Evolutionary conservation across 2,113 vertebrate genomes (phyloP).

Genomic region (Gobiocypris rarus): DNA sequence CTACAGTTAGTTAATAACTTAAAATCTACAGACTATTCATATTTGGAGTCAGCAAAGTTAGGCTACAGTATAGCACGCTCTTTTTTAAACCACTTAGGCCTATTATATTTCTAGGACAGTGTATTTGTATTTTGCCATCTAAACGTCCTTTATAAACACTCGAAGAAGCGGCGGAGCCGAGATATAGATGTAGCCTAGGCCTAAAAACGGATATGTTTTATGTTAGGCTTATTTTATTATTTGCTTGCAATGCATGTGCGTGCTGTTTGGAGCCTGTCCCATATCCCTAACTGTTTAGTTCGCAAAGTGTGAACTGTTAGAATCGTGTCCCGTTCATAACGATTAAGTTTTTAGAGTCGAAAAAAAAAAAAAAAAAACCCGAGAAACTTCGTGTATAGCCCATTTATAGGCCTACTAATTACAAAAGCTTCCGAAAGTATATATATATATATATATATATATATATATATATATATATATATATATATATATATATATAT

Average conservation of each 20-base stretch:
- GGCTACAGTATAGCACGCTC: fast-evolving
- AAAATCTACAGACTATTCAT: neutral
- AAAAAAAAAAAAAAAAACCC: too few species aligned
- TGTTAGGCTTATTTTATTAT: neutral
- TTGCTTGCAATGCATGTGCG: neutral
- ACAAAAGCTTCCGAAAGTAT: neutral
- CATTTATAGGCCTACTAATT: neutral
- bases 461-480: too few species aligned
- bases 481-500: too few species aligned
- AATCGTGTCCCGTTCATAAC: neutral
- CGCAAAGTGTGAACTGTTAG: too few species aligned
- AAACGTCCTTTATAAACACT: neutral
- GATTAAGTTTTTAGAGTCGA: neutral
- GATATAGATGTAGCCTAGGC: neutral
- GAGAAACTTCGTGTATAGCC: neutral
- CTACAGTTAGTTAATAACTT: neutral
- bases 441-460: too few species aligned
- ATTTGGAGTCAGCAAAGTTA: neutral
- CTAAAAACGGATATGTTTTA: neutral
- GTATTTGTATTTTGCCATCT: neutral
- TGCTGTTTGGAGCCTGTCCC: neutral
- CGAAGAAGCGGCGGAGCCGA: neutral
- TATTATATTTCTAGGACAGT: neutral
- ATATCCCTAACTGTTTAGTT: neutral
- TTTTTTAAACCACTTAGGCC: neutral